phyloP scores from a whole-genome alignment of 2,797 vertebrate species.

The Balearica regulorum region DNA sequence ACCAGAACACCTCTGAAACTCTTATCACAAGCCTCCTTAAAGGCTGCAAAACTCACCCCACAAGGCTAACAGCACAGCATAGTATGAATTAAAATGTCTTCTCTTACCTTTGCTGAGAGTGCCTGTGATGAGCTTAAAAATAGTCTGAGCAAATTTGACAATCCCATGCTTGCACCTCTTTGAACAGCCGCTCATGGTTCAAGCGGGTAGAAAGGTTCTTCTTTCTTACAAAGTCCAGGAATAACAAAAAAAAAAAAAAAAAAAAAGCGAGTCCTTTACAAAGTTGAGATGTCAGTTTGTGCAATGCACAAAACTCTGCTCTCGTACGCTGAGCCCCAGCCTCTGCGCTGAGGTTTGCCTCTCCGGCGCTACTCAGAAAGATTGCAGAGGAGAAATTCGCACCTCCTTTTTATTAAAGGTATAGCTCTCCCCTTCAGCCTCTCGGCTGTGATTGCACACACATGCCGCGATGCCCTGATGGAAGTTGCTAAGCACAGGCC shows the following conservation, averaged over 20 bases:
- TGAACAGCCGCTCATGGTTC: slow-evolving; percentile 86
- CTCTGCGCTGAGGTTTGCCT: not conserved
- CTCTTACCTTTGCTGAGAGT: slow-evolving; percentile 90
- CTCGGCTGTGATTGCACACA: not conserved
- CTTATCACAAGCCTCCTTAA: not conserved
- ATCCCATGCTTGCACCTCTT: slow-evolving; percentile 88
- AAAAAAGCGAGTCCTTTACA: not conserved
- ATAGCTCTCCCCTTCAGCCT: not conserved
- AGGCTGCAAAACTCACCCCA: not conserved
- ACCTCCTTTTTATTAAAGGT: not conserved
- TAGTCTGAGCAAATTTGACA: slow-evolving; percentile 84
- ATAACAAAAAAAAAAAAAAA: not conserved
- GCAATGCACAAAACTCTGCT: not conserved
- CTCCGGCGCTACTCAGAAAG: not conserved
- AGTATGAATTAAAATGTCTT: not conserved
- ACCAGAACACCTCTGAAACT: not conserved
- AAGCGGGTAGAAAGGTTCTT: not conserved
- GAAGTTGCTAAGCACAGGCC: not conserved
- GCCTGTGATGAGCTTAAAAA: slow-evolving; percentile 88
- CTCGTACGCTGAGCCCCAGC: not conserved
- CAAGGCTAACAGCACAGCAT: not conserved
- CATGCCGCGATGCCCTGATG: not conserved
- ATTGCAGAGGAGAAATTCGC: not conserved
- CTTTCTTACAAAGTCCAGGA: not conserved
- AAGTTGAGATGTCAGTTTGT: not conserved